These are phyloP conservation scores for Hypanus sabinus DNA, from an alignment of 2,113 vertebrate genomes.

Conservation along the genomic window DNA sequence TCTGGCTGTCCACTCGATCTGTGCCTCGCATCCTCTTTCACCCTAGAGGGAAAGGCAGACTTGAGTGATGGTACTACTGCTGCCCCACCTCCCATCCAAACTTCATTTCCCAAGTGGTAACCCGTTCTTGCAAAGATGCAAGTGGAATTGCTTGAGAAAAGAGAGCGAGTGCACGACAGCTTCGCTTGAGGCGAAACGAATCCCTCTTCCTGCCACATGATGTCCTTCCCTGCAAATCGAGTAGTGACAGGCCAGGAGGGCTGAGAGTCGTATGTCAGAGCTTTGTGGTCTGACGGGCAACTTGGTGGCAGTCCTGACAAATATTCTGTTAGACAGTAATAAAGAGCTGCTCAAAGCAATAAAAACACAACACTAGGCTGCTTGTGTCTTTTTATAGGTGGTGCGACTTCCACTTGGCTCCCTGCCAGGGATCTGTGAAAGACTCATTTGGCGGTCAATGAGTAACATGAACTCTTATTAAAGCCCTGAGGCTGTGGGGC, in stretches of 20 bases:
- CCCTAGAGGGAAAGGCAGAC: no score
- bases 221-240: conserved; percentile 23
- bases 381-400: conserved; percentile 35
- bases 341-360: conserved; percentile 30
- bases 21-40: no score
- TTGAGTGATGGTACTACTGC: no score
- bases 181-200: background rate
- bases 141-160: no score
- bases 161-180: no score
- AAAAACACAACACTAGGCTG: conserved; percentile 33
- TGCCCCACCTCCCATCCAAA: no score
- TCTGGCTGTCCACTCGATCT: no score
- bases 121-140: no score
- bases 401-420: conserved; percentile 35
- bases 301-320: background rate
- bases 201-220: conserved; percentile 10
- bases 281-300: background rate
- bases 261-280: conserved; percentile 7
- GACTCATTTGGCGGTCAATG: conserved; percentile 35
- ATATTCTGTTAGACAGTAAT: conserved; percentile 27
- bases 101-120: no score
- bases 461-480: conserved; percentile 36
- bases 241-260: background rate
- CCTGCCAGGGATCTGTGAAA: conserved; percentile 30
- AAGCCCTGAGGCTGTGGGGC: conserved; percentile 21